phyloP scores from a whole-genome alignment of 2,888 invertebrate genomes.

The Morinoia aosen region DNA sequence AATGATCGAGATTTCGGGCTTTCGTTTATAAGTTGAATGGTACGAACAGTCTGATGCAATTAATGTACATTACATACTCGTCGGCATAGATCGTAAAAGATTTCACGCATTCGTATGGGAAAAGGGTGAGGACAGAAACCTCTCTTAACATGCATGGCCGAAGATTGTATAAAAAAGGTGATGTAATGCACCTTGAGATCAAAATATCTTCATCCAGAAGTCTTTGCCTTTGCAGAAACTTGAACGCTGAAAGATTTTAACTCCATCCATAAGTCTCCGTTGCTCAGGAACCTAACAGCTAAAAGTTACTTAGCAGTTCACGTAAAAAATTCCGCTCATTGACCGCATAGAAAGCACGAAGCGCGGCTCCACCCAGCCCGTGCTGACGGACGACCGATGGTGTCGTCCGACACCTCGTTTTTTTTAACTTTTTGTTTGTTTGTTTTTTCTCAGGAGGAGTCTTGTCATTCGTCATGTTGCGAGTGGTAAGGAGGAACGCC shows the following conservation, averaged over 20 bases:
- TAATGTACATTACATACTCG: too few relatives aligned
- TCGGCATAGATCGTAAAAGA: too few relatives aligned
- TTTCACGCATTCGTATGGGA: too few relatives aligned
- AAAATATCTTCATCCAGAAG: background rate
- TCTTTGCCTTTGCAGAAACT: background rate
- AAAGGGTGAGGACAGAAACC: too few relatives aligned
- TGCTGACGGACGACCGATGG: background rate
- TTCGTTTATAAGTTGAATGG: too few relatives aligned
- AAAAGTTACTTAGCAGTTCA: background rate
- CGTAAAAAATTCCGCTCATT: background rate
- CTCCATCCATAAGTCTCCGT: background rate
- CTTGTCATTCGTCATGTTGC: constrained; percentile 37
- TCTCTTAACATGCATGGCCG: too few relatives aligned
- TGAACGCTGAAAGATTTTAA: background rate
- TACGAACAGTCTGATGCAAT: too few relatives aligned
- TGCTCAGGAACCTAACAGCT: background rate
- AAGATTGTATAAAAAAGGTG: too few relatives aligned
- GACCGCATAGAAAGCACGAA: background rate
- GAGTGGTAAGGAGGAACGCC: background rate
- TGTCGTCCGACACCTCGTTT: background rate
- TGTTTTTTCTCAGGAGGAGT: background rate
- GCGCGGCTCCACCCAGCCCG: background rate
- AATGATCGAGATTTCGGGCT: too few relatives aligned
- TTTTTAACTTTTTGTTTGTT: background rate
- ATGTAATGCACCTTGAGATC: background rate